phyloP scores from a whole-genome alignment of 1,140 invertebrate species.

The Octopus sinensis region DNA sequence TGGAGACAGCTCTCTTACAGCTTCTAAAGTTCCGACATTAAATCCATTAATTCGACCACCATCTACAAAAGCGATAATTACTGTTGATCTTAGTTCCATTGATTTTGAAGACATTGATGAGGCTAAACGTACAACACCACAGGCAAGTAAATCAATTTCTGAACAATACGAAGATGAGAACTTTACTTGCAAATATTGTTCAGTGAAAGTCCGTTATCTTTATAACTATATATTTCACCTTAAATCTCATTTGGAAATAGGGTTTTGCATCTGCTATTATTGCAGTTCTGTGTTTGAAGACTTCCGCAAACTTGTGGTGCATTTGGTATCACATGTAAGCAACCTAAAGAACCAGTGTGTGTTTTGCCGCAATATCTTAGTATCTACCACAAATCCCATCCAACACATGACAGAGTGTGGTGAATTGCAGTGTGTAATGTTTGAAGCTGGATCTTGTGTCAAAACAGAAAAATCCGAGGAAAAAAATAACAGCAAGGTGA shows the following conservation, averaged over 20 bases:
- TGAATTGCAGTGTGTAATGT: not conserved
- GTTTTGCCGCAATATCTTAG: not conserved
- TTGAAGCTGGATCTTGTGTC: not conserved
- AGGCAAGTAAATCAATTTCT: no score
- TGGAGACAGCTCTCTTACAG: no score
- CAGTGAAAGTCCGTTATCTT: not conserved
- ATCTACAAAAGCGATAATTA: no score
- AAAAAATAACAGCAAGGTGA: not conserved
- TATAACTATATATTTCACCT: not conserved
- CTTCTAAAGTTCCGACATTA: no score
- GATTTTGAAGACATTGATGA: not conserved
- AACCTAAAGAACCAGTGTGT: slow-evolving; percentile 2
- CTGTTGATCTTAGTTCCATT: not conserved
- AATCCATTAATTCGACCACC: no score
- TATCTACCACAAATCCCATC: not conserved
- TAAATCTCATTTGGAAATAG: not conserved
- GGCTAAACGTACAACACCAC: no score
- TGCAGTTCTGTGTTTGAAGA: not conserved
- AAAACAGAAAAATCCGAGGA: not conserved
- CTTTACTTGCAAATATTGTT: not conserved
- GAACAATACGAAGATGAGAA: not conserved
- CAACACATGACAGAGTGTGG: not conserved
- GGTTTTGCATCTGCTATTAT: not conserved
- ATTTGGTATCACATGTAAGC: not conserved
- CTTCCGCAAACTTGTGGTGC: not conserved